Percentiles rank a stretch among this genome's conserved stretches.
These are phyloP conservation scores for Plebejus anna DNA, from an alignment of 2,888 invertebrate genomes.

Conservation along the genomic window DNA sequence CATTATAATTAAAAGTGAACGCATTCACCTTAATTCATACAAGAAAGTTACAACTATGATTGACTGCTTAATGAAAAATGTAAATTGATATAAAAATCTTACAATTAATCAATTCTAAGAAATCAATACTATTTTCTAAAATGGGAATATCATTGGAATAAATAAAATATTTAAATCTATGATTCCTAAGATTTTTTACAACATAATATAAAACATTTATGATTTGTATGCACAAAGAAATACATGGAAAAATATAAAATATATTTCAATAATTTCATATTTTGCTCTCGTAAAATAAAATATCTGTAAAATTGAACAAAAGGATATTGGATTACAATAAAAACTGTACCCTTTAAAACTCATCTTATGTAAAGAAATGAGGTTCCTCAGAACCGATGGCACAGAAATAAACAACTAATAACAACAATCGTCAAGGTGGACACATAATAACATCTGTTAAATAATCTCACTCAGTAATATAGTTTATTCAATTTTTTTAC, in stretches of 20 bases:
- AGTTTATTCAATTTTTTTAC: background rate
- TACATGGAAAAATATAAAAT: constrained; percentile 8
- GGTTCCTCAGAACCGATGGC: constrained; percentile 20
- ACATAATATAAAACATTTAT: background rate
- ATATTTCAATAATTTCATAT: constrained; percentile 5
- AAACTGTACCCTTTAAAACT: background rate
- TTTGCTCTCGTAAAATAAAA: background rate
- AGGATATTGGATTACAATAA: constrained; percentile 5
- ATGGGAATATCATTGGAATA: constrained; percentile 23
- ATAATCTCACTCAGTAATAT: background rate
- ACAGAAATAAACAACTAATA: constrained; percentile 26
- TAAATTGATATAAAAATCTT: constrained; percentile 35
- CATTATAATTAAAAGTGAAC: background rate
- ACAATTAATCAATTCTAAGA: constrained; percentile 28
- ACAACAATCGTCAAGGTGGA: background rate
- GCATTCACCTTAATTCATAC: background rate
- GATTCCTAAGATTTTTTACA: constrained; percentile 5
- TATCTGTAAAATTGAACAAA: background rate
- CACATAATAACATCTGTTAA: background rate
- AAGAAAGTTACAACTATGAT: background rate
- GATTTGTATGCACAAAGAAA: background rate
- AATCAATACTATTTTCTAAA: constrained; percentile 25
- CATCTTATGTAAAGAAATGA: constrained; percentile 18
- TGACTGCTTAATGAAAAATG: constrained; percentile 31
- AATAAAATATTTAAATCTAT: constrained; percentile 18